These are phyloP conservation scores for Drosophila obscura DNA, from an alignment of 1,140 invertebrate genomes.

Conservation along the genomic window DNA sequence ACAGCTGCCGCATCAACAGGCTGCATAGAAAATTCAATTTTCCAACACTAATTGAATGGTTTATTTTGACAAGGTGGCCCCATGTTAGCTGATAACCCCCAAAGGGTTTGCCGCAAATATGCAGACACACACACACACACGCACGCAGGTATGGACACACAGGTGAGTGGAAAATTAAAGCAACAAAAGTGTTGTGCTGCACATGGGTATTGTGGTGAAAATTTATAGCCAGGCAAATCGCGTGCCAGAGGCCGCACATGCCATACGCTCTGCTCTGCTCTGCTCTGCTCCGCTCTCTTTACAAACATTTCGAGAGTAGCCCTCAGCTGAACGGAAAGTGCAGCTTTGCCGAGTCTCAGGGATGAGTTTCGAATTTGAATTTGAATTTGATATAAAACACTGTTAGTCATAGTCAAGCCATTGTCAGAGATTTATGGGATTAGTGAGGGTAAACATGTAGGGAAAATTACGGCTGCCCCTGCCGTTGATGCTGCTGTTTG, in stretches of 20 bases:
- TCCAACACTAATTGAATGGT: conserved; percentile 76
- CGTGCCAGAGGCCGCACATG: conserved; percentile 3
- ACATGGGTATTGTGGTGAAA: conserved; percentile 32
- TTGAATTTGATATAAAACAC: too few species aligned
- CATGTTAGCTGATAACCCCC: conserved; percentile 66
- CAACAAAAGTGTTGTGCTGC: conserved; percentile 39
- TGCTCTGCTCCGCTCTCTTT: neutral
- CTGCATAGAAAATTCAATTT: conserved; percentile 79
- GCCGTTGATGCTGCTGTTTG: neutral
- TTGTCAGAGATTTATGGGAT: too few species aligned
- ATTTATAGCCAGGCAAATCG: conserved; percentile 30
- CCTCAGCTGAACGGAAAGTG: too few species aligned
- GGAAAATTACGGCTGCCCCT: too few species aligned
- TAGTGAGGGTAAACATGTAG: too few species aligned
- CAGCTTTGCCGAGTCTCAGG: too few species aligned
- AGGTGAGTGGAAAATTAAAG: conserved; percentile 42
- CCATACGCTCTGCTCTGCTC: neutral
- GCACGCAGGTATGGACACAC: conserved; percentile 2
- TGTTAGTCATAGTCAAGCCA: too few species aligned
- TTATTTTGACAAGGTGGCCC: conserved; percentile 75
- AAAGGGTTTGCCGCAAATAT: conserved; percentile 44
- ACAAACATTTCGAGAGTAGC: too few species aligned
- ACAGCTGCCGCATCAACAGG: conserved; percentile 70
- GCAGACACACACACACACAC: conserved; percentile 13
- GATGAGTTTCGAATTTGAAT: too few species aligned